Conservation (phyloP, 2,113 vertebrate genomes). For the Piprites chloris region DNA sequence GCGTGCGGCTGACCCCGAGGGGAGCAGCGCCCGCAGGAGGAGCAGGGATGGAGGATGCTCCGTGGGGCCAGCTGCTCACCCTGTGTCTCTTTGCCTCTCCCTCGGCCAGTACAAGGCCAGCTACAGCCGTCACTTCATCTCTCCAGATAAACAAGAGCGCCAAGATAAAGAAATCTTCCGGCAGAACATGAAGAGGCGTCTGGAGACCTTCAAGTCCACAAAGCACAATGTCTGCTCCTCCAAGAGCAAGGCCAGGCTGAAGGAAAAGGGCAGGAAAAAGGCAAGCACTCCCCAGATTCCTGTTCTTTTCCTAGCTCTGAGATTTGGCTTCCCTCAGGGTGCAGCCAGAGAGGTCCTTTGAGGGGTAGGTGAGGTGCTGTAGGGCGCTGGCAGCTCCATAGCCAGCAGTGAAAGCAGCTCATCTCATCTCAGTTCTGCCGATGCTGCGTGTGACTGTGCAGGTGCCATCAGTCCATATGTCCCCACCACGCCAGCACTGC, state of each 20-base stretch:
- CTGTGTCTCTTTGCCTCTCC: conserved; percentile 66
- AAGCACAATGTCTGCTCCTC: conserved; percentile 78
- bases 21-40: not conserved
- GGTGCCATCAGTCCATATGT: accelerated
- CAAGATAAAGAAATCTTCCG: conserved; percentile 95
- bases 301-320: not conserved
- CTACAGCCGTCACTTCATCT: conserved; percentile 96
- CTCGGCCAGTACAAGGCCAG: conserved; percentile 89
- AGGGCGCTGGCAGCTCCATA: not conserved
- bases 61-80: conserved; percentile 15
- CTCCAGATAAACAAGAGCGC: conserved; percentile 86
- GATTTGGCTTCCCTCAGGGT: not conserved
- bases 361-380: not conserved
- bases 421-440: not conserved
- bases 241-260: conserved; percentile 84
- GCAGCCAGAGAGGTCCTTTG: not conserved
- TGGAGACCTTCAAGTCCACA: conserved; percentile 93
- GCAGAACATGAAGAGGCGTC: conserved; percentile 93
- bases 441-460: accelerated
- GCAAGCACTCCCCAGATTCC: conserved; percentile 40
- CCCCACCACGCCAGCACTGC: not conserved
- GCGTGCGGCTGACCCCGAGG: not conserved
- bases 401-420: accelerated
- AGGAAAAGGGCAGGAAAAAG: conserved; percentile 91
- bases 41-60: conserved; percentile 19